A percentile compares a stretch with the other conserved stretches of the same genome.
These are phyloP conservation scores for Suillia variegata DNA, from an alignment of 2,888 invertebrate genomes.

Conservation along the genomic window DNA sequence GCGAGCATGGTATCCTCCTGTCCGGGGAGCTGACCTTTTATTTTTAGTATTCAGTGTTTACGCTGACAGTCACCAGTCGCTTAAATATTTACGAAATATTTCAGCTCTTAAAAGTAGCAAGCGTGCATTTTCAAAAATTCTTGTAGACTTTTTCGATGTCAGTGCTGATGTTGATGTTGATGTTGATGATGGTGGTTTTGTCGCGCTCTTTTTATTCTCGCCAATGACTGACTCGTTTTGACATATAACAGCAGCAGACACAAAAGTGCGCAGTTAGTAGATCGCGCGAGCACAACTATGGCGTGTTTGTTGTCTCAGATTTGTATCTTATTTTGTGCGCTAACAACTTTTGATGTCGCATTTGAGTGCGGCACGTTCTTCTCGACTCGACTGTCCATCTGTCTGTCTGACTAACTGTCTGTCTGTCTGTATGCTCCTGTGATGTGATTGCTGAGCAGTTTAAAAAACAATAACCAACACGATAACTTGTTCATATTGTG, in stretches of 20 bases:
- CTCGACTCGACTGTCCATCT: too few species aligned
- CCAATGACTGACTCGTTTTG: too few species aligned
- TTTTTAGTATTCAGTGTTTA: conserved; percentile 7
- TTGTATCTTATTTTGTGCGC: conserved; percentile 13
- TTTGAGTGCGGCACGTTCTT: conserved; percentile 4
- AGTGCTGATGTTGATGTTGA: neutral
- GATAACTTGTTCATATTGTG: conserved; percentile 44
- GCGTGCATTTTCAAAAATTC: conserved; percentile 9
- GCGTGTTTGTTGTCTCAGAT: too few species aligned
- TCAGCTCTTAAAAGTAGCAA: conserved; percentile 16
- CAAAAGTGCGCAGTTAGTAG: neutral
- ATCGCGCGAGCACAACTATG: neutral
- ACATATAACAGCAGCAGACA: too few species aligned
- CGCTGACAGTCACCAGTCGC: conserved; percentile 19
- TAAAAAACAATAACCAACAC: conserved; percentile 59
- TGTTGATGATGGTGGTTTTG: neutral
- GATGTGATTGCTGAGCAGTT: conserved; percentile 50
- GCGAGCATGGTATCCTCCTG: too few species aligned
- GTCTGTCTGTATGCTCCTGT: too few species aligned
- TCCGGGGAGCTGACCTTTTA: conserved; percentile 13
- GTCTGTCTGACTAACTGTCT: too few species aligned
- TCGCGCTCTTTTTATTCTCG: too few species aligned
- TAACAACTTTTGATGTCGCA: conserved; percentile 21
- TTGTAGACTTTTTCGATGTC: neutral
- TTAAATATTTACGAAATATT: conserved; percentile 27